These are phyloP conservation scores for Calephelis nemesis DNA, from an alignment of 1,140 invertebrate genomes.

Conservation along the genomic window DNA sequence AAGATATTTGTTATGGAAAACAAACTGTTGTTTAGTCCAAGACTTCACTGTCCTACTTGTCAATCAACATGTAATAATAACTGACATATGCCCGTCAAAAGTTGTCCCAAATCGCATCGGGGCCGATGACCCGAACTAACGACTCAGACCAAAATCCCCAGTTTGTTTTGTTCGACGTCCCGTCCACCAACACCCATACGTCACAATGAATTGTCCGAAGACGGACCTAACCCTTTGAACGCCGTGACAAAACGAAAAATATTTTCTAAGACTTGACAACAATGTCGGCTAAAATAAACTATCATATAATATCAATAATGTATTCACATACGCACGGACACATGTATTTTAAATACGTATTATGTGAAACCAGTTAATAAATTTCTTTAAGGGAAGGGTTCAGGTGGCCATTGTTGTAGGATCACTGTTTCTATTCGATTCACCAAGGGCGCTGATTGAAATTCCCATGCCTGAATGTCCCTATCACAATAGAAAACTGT, in stretches of 20 bases:
- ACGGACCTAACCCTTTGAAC: slow-evolving; percentile 42
- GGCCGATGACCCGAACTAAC: slow-evolving; percentile 71
- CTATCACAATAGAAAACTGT: slow-evolving; percentile 45
- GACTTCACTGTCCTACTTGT: slow-evolving; percentile 39
- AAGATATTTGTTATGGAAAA: slow-evolving; percentile 12
- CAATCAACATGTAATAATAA: slow-evolving; percentile 70
- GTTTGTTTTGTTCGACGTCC: slow-evolving; percentile 55
- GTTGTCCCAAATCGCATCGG: slow-evolving; percentile 75
- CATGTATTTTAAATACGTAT: slow-evolving; percentile 77
- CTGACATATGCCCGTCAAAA: slow-evolving; percentile 65
- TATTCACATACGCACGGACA: slow-evolving; percentile 65
- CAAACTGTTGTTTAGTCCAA: slow-evolving; percentile 1
- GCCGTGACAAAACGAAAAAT: slow-evolving; percentile 45
- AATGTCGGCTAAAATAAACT: slow-evolving; percentile 69
- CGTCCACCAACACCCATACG: slow-evolving; percentile 41
- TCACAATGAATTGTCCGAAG: slow-evolving; percentile 42
- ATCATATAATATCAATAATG: slow-evolving; percentile 79
- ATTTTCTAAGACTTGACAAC: slow-evolving; percentile 58
- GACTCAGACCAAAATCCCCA: slow-evolving; percentile 69
- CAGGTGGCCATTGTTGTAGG: slow-evolving; percentile 49
- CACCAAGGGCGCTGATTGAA: slow-evolving; percentile 52
- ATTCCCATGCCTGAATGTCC: slow-evolving; percentile 61
- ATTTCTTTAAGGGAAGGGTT: slow-evolving; percentile 51
- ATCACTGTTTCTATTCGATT: slow-evolving; percentile 42
- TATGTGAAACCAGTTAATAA: slow-evolving; percentile 72